phyloP scores from a whole-genome alignment of 2,888 invertebrate genomes.

The Argynnis bischoffii region DNA sequence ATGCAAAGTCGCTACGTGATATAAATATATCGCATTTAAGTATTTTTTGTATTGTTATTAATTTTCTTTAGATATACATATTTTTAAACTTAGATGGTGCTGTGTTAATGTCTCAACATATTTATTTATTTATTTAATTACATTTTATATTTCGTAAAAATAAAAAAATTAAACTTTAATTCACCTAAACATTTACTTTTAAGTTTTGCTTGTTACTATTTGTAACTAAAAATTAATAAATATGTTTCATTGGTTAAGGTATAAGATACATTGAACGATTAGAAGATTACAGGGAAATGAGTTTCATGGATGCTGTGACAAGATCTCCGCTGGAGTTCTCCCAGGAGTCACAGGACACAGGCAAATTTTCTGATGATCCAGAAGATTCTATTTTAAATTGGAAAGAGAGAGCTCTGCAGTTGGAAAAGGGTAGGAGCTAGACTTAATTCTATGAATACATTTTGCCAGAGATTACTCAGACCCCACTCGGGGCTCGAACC shows the following conservation, averaged over 20 bases:
- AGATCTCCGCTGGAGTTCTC: constrained; percentile 72
- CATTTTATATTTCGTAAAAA: too few species aligned
- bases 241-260: constrained; percentile 44
- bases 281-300: constrained; percentile 65
- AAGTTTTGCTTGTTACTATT: background rate
- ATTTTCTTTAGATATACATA: too few species aligned
- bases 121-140: too few species aligned
- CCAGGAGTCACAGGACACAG: constrained; percentile 65
- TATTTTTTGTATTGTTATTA: too few species aligned
- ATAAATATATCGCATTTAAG: too few species aligned
- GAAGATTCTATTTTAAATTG: constrained; percentile 64
- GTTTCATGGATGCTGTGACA: constrained; percentile 55
- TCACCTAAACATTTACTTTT: background rate
- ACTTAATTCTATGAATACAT: background rate
- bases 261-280: constrained; percentile 63
- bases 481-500: too few species aligned
- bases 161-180: too few species aligned
- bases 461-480: background rate
- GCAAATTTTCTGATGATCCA: constrained; percentile 57
- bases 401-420: constrained; percentile 83
- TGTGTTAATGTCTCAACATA: too few species aligned
- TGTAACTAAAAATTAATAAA: background rate
- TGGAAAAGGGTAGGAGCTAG: constrained; percentile 76
- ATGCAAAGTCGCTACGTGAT: too few species aligned
- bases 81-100: too few species aligned